Conservation (phyloP, 92 coral and sea anemone genomes). For the Phymanthus crucifer region DNA sequence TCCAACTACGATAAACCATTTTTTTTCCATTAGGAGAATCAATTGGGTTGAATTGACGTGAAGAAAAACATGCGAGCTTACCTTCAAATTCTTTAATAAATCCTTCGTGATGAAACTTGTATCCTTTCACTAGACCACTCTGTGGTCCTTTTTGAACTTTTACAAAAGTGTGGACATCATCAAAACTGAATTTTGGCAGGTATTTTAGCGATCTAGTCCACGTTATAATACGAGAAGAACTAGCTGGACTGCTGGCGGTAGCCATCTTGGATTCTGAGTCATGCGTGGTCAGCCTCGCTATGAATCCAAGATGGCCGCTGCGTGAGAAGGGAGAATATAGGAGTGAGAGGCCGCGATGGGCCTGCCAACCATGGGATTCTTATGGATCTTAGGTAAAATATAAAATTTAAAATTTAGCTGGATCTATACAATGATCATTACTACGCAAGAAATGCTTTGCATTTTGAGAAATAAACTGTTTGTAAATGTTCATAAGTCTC, state of each 20-base stretch:
- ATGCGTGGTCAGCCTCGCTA: slow-evolving; percentile 29
- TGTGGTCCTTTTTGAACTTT: slow-evolving; percentile 33
- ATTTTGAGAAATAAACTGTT: background rate
- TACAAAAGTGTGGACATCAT: slow-evolving; percentile 36
- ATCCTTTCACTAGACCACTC: slow-evolving; percentile 45
- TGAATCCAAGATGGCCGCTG: slow-evolving; percentile 30
- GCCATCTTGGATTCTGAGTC: slow-evolving; percentile 24
- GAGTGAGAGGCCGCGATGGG: too few species aligned
- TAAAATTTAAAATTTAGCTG: background rate
- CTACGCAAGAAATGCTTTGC: background rate
- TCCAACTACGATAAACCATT: background rate
- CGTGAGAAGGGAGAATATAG: slow-evolving; percentile 23
- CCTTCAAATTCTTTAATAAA: slow-evolving; percentile 44
- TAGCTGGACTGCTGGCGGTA: background rate
- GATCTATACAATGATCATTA: background rate
- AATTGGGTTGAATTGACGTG: background rate
- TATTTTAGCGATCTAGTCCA: background rate
- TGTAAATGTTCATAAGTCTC: background rate
- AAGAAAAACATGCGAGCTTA: slow-evolving; percentile 18
- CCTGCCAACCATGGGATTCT: background rate
- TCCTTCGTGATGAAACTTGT: slow-evolving; percentile 41
- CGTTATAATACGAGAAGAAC: background rate
- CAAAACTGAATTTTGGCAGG: slow-evolving; percentile 29
- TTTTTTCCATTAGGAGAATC: background rate
- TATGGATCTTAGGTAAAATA: background rate